These are phyloP conservation scores for Oncorhynchus kisutch DNA, from an alignment of 2,113 vertebrate species.

Conservation along the genomic window DNA sequence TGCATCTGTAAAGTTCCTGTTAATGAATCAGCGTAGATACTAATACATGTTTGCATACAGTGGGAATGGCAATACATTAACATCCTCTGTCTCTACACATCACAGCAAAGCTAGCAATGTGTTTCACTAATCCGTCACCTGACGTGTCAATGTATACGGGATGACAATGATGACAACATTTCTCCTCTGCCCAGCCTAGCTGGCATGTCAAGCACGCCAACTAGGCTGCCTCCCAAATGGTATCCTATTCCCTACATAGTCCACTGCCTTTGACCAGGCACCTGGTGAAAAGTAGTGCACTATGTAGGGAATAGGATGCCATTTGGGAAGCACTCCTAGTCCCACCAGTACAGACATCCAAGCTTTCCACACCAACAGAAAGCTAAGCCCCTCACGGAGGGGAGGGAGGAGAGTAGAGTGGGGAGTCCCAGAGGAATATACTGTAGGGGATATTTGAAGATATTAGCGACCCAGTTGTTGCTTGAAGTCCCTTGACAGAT, in stretches of 20 bases:
- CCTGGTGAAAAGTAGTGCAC: too few relatives aligned
- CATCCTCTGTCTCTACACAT: not conserved
- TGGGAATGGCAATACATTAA: not conserved
- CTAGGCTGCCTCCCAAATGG: not conserved
- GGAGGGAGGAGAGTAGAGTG: constrained; percentile 14
- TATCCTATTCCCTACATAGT: too few relatives aligned
- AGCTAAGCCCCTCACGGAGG: constrained; percentile 1
- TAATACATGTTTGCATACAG: not conserved
- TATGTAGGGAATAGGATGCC: too few relatives aligned
- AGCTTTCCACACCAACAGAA: constrained; percentile 40
- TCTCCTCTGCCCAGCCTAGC: constrained; percentile 12
- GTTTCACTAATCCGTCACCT: constrained; percentile 9
- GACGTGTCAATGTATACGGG: constrained; percentile 16
- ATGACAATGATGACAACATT: constrained; percentile 22
- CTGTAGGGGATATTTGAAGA: constrained; percentile 52
- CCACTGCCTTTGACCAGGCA: too few relatives aligned
- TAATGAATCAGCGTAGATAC: constrained; percentile 29
- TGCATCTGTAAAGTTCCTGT: constrained; percentile 1
- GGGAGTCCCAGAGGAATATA: constrained; percentile 35
- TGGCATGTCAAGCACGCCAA: constrained; percentile 60
- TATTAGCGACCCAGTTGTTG: constrained; percentile 58
- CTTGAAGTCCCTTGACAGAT: constrained; percentile 50
- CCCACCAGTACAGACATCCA: constrained; percentile 33
- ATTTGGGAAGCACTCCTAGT: not conserved
- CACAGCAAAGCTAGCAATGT: not conserved